Base-by-base conservation (phyloP, 2,888 invertebrate genomes). In the Tortrix viridana region DNA sequence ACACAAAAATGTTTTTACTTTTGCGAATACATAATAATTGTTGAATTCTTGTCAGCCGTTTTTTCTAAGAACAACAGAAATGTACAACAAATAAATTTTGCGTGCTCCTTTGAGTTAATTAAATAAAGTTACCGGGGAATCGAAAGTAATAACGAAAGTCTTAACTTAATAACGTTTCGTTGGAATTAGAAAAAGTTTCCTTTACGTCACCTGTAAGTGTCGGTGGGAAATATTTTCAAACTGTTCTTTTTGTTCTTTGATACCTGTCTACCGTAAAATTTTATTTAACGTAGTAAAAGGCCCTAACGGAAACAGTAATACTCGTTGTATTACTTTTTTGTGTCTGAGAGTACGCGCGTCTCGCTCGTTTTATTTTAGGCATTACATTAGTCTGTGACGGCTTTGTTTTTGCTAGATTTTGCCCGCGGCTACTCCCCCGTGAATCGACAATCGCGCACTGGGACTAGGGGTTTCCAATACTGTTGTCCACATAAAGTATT, bases 171-270 rank as follows among this genome's bases (percentile, higher is more conserved):
- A 66, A 69, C 72, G 69, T 67, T 67, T 50, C 44, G 61, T 68
- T 69, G 62, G 61, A 69, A 70, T 73, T 76, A 69, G 68, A 72
- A 72, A 75, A 75, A 74, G 70, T 74, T 75, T 60, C 55, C 46
- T 60, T 69, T 70, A 71, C 63, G 65, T 66, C 65, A 65, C 59
- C 67, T 65, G 68, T 72, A 71, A 73, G 60, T 64, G 66, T 61
- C 65, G 60, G 65, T 63, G 65, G 59, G 69, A 59, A 70, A 70
- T 70, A 71, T 70, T 70, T 67, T 65, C 52, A 46, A 49, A 60
- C 57, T 50, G 58, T 65, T 65, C 53, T 60, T 56, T 64, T 58
- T 62, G 60, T 50, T 65, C 57, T 67, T 71, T 69, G 62, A 63
- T 66, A 58, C 66, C 62, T 65, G 60, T 65, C 67, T 62, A 70